Conservation (phyloP, 2,888 invertebrate species). For the Orchestes rusci region DNA sequence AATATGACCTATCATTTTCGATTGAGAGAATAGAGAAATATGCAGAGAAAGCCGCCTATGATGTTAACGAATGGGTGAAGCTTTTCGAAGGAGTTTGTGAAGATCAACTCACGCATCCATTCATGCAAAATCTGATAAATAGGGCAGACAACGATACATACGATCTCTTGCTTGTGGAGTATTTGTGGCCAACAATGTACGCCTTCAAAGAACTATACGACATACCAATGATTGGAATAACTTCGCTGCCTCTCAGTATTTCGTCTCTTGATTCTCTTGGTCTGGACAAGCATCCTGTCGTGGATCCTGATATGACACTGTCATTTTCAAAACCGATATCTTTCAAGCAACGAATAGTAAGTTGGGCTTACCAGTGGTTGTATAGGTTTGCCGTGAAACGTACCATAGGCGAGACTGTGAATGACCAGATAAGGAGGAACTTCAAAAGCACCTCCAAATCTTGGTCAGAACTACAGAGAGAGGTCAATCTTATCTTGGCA, state of each 20-base stretch:
- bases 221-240: conserved; percentile 38
- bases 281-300: conserved; percentile 36
- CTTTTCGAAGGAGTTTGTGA: conserved; percentile 19
- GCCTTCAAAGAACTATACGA: conserved; percentile 37
- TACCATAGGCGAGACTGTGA: conserved; percentile 16
- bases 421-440: conserved; percentile 27
- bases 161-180: conserved; percentile 37
- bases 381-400: conserved; percentile 10
- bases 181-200: conserved; percentile 31
- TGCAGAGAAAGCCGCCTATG: conserved; percentile 12
- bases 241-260: conserved; percentile 31
- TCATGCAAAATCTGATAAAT: conserved; percentile 32
- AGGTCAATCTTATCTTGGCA: conserved; percentile 31
- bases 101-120: conserved; percentile 27
- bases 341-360: conserved; percentile 33
- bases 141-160: conserved; percentile 32
- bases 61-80: conserved; percentile 19
- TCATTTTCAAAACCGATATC: conserved; percentile 30
- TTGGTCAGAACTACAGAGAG: conserved; percentile 26
- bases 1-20: conserved; percentile 34
- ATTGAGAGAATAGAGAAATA: conserved; percentile 11
- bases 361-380: conserved; percentile 23
- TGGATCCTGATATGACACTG: conserved; percentile 35
- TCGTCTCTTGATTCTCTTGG: conserved; percentile 32
- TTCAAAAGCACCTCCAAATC: conserved; percentile 29